Evolutionary conservation across 2,888 invertebrate species (phyloP).

Genomic region (Neelides folsomi): DNA sequence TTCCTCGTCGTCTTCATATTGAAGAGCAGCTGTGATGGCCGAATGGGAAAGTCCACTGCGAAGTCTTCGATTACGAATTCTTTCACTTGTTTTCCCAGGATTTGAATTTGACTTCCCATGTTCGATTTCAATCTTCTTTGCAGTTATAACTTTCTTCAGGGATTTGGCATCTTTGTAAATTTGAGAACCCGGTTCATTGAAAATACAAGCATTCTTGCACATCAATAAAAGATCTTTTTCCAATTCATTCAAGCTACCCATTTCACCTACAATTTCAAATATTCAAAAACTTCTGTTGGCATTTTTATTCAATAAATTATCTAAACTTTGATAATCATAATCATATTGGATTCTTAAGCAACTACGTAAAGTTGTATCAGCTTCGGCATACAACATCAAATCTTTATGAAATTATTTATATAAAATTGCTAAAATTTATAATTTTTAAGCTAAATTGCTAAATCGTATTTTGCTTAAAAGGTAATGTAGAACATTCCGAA

Average conservation of each 20-base stretch:
- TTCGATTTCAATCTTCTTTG: conserved; percentile 55
- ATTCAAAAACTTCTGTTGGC: too few relatives aligned
- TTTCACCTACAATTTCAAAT: conserved; percentile 40
- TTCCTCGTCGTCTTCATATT: conserved; percentile 46
- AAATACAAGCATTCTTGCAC: conserved; percentile 87
- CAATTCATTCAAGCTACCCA: conserved; percentile 62
- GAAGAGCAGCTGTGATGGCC: conserved; percentile 48
- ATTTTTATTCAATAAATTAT: too few relatives aligned
- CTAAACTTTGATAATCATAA: too few relatives aligned
- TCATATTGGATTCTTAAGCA: too few relatives aligned
- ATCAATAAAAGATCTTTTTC: conserved; percentile 79
- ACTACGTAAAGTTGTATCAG: too few relatives aligned
- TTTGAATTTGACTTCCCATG: conserved; percentile 43
- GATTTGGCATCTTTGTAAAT: conserved; percentile 91
- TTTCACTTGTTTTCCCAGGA: conserved; percentile 54
- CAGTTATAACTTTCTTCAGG: conserved; percentile 58
- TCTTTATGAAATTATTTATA: too few relatives aligned
- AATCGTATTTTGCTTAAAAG: too few relatives aligned
- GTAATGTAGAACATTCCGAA: too few relatives aligned
- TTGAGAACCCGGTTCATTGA: conserved; percentile 91
- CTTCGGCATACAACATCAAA: too few relatives aligned
- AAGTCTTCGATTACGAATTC: conserved; percentile 44
- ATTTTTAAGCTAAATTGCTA: too few relatives aligned
- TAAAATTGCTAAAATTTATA: too few relatives aligned
- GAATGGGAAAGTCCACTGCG: conserved; percentile 45